Evolutionary conservation across 23 tunicate species (phyloP).

Genomic region (Halocynthia roretzi): DNA sequence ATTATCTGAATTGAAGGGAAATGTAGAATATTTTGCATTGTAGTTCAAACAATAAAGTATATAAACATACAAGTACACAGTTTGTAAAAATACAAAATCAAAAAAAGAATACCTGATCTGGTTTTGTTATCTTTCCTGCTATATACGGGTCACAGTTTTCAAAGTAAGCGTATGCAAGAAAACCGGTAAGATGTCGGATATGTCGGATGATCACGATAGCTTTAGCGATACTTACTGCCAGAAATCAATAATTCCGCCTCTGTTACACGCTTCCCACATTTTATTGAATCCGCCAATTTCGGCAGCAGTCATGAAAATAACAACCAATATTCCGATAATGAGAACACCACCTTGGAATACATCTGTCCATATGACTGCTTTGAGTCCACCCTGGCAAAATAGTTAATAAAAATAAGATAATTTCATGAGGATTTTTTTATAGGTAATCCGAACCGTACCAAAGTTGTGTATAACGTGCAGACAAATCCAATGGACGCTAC

Average conservation of each 20-base stretch:
- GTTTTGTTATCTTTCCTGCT: too few relatives aligned
- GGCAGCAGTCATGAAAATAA: conserved; percentile 47
- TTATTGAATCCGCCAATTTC: conserved; percentile 53
- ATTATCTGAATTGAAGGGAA: conserved; percentile 2
- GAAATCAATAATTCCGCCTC: conserved; percentile 76
- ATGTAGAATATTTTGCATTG: neutral
- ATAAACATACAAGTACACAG: neutral
- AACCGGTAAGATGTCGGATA: too few relatives aligned
- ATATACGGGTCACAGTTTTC: too few relatives aligned
- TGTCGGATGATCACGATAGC: neutral
- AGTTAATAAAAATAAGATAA: neutral
- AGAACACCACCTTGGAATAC: conserved; percentile 71
- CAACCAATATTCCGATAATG: conserved; percentile 58
- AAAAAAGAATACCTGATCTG: too few relatives aligned
- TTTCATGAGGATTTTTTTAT: too few relatives aligned
- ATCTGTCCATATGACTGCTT: conserved; percentile 96
- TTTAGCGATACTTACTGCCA: conserved; percentile 20
- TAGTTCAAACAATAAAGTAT: too few relatives aligned
- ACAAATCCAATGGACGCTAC: conserved; percentile 62
- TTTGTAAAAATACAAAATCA: neutral
- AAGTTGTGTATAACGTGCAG: conserved; percentile 68
- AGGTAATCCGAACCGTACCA: conserved; percentile 20
- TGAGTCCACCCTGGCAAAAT: conserved; percentile 60
- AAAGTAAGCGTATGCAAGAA: too few relatives aligned
- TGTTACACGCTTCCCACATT: conserved; percentile 56